These are phyloP conservation scores for Myoxocephalus aenaeus DNA, from an alignment of 2,797 vertebrate genomes.

Conservation along the genomic window DNA sequence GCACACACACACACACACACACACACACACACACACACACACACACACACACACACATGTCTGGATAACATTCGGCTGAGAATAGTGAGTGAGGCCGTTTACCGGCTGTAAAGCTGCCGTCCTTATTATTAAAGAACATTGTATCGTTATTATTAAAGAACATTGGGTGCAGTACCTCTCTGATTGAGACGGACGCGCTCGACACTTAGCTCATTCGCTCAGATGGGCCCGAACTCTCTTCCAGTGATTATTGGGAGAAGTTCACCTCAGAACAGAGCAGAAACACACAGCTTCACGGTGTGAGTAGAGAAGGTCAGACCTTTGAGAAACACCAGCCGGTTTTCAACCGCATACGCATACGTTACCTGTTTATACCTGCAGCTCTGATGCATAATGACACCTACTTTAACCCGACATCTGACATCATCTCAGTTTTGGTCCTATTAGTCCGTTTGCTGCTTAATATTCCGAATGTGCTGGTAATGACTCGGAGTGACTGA, in stretches of 20 bases:
- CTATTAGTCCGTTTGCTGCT: background rate
- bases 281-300: background rate
- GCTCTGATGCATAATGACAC: conserved; percentile 1
- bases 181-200: conserved; percentile 26
- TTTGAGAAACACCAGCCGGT: conserved; percentile 4
- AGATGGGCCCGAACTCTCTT: background rate
- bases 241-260: background rate
- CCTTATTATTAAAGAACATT: background rate
- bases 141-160: background rate
- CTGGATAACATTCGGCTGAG: conserved; percentile 1
- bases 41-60: conserved; percentile 29
- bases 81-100: conserved; percentile 48
- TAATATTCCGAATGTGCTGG: background rate
- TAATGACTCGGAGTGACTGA: conserved; percentile 20
- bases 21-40: conserved; percentile 14
- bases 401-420: conserved; percentile 16
- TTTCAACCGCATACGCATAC: background rate
- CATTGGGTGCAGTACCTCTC: background rate
- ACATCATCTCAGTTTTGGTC: conserved; percentile 20
- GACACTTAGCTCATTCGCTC: background rate
- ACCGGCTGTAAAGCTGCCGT: conserved; percentile 19
- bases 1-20: conserved; percentile 25
- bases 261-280: background rate
- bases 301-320: background rate
- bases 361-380: conserved; percentile 12